Conservation (phyloP, 1,140 invertebrate species). For the Whitmania pigra region DNA sequence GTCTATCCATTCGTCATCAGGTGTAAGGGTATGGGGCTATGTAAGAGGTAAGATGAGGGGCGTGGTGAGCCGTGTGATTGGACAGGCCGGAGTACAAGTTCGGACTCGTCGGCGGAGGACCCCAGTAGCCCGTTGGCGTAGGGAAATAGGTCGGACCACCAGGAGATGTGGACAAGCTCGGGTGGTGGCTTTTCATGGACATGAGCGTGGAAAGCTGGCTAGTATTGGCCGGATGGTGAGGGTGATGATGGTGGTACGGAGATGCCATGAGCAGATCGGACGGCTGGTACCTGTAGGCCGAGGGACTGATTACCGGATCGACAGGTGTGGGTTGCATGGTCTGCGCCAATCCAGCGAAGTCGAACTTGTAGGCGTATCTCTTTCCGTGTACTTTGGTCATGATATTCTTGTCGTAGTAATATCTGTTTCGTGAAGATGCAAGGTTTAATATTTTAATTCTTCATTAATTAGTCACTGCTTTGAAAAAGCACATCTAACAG, state of each 20-base stretch:
- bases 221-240: slow-evolving; percentile 11
- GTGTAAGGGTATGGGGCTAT: slow-evolving; percentile 11
- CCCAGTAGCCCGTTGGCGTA: slow-evolving; percentile 22
- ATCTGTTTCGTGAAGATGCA: slow-evolving; percentile 1
- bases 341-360: slow-evolving; percentile 58
- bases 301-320: slow-evolving; percentile 17
- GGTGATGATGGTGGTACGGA: slow-evolving; percentile 16
- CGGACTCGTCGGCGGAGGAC: neutral
- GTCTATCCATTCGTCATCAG: neutral
- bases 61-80: slow-evolving; percentile 18
- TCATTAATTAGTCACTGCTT: neutral
- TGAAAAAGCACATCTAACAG: neutral
- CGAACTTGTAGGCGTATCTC: slow-evolving; percentile 93
- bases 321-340: slow-evolving; percentile 27
- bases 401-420: slow-evolving; percentile 55
- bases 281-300: slow-evolving; percentile 24
- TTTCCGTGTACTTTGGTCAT: slow-evolving; percentile 57
- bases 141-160: slow-evolving; percentile 14
- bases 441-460: neutral
- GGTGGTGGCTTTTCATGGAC: slow-evolving; percentile 2
- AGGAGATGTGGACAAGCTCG: neutral
- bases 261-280: slow-evolving; percentile 22
- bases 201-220: slow-evolving; percentile 11
- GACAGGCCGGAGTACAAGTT: slow-evolving; percentile 22
- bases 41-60: slow-evolving; percentile 16